Evolutionary conservation across 2,888 invertebrate genomes (phyloP).

Genomic region (Leptopilina syphax): DNA sequence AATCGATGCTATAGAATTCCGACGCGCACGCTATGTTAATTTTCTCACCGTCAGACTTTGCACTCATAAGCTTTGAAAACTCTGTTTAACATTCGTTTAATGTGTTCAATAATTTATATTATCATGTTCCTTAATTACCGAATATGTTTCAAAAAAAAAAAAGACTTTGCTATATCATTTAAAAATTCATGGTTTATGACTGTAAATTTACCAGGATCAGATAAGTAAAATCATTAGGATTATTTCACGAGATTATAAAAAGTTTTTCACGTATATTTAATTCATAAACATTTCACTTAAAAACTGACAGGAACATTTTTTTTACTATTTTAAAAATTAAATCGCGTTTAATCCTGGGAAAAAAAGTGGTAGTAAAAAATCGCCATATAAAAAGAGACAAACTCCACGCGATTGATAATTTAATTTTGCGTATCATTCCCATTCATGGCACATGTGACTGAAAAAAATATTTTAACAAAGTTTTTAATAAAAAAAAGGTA

Average conservation of each 20-base stretch:
- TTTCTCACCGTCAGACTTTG: not conserved
- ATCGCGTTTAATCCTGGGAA: too few species aligned
- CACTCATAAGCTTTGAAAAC: slow-evolving; percentile 15
- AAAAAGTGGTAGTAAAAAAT: too few species aligned
- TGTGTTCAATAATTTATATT: slow-evolving; percentile 5
- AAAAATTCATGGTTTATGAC: not conserved
- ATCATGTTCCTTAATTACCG: not conserved
- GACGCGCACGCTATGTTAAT: slow-evolving; percentile 27
- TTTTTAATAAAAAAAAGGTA: too few species aligned
- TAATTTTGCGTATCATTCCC: too few species aligned
- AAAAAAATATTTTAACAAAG: too few species aligned
- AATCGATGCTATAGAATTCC: slow-evolving; percentile 32
- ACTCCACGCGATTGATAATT: too few species aligned
- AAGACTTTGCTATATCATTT: not conserved
- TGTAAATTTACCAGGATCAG: not conserved
- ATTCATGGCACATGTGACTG: too few species aligned
- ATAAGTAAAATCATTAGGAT: not conserved
- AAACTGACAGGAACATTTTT: too few species aligned
- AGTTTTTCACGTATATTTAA: too few species aligned
- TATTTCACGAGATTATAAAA: not conserved
- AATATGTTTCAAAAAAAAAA: not conserved
- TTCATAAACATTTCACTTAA: too few species aligned
- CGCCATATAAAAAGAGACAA: too few species aligned
- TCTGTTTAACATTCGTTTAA: slow-evolving; percentile 1
- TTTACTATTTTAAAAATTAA: too few species aligned